Conservation (phyloP, 1,140 invertebrate species). For the Panagrolaimus sp. region DNA sequence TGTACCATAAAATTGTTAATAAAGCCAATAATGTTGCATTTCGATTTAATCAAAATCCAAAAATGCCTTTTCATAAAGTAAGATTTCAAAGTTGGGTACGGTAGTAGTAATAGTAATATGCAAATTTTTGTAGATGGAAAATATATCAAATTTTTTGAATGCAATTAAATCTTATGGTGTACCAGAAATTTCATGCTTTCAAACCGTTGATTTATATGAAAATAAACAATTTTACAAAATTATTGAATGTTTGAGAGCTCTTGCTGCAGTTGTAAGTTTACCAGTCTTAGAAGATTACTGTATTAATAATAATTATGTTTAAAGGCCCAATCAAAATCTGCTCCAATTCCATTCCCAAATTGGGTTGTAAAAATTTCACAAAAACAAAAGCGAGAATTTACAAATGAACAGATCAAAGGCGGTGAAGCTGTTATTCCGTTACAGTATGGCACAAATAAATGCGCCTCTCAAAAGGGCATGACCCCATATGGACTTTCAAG, state of each 20-base stretch:
- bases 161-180: constrained; percentile 66
- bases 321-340: constrained; percentile 64
- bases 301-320: constrained; percentile 21
- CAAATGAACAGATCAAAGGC: constrained; percentile 62
- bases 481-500: constrained; percentile 64
- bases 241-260: constrained; percentile 56
- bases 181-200: constrained; percentile 66
- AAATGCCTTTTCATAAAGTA: constrained; percentile 58
- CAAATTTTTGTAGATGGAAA: constrained; percentile 65
- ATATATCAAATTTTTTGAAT: constrained; percentile 68
- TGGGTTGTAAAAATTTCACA: constrained; percentile 65
- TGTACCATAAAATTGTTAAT: constrained; percentile 10
- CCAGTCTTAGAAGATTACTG: constrained; percentile 59
- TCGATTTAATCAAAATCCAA: constrained; percentile 47
- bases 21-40: constrained; percentile 29
- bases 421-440: constrained; percentile 63
- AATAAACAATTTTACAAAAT: constrained; percentile 66
- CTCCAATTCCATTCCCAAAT: constrained; percentile 60
- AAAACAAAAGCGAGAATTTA: constrained; percentile 63
- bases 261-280: constrained; percentile 55
- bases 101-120: constrained; percentile 58
- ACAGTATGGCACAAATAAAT: constrained; percentile 62
- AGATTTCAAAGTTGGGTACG: constrained; percentile 62
- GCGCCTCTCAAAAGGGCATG: constrained; percentile 65
- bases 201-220: constrained; percentile 69